Conservation (phyloP, 2,888 invertebrate species). For the Plebejus melissa region DNA sequence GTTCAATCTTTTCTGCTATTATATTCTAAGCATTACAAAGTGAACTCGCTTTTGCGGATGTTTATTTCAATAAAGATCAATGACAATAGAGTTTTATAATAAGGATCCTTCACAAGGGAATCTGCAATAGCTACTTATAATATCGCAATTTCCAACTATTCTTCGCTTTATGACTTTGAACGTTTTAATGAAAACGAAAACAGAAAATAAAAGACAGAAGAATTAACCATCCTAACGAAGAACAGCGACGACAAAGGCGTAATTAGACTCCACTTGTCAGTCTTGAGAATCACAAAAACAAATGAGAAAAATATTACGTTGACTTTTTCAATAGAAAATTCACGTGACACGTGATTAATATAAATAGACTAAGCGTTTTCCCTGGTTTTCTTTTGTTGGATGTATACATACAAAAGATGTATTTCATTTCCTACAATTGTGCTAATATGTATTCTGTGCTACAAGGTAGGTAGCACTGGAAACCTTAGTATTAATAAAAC, state of each 20-base stretch:
- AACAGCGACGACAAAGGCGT: conserved; percentile 18
- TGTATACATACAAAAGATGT: neutral
- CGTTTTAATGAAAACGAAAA: conserved; percentile 17
- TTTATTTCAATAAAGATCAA: neutral
- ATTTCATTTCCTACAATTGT: neutral
- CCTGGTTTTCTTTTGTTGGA: neutral
- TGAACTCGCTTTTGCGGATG: neutral
- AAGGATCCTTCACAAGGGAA: neutral
- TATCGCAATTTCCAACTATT: neutral
- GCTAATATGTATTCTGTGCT: neutral
- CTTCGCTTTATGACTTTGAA: neutral
- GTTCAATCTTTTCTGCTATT: too few species aligned
- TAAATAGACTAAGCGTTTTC: neutral
- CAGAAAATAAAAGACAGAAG: conserved; percentile 14
- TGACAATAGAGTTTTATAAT: neutral
- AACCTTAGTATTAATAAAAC: neutral
- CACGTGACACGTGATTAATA: neutral
- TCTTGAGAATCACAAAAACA: conserved; percentile 25
- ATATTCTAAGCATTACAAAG: neutral
- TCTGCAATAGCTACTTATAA: neutral
- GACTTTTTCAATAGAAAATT: conserved; percentile 1
- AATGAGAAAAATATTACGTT: conserved; percentile 20
- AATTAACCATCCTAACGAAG: conserved; percentile 21
- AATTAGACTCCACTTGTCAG: conserved; percentile 27
- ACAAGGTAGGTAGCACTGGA: neutral